A percentile compares a stretch with the other conserved stretches of the same genome.
Conservation (phyloP, 2,113 vertebrate species). For the Heptranchias perlo region DNA sequence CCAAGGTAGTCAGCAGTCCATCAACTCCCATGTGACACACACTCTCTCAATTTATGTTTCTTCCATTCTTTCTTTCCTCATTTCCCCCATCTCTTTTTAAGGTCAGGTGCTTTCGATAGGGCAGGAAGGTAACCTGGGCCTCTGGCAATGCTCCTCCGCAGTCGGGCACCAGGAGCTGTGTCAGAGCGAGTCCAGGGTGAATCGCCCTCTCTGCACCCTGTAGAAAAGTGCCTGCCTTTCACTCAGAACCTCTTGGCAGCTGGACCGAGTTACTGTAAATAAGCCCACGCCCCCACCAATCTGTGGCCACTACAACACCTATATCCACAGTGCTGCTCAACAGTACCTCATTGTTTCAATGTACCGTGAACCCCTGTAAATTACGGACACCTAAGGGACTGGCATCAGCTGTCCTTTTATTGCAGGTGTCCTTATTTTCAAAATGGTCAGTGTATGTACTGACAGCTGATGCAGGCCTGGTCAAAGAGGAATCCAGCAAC, state of each 20-base stretch:
- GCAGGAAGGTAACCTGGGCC: neutral
- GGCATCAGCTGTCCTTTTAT: no score
- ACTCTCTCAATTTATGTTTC: neutral
- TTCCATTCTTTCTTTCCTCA: neutral
- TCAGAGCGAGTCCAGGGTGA: neutral
- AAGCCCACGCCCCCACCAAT: neutral
- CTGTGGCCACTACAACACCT: neutral
- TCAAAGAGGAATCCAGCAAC: no score
- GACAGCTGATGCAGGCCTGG: no score
- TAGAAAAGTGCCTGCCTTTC: neutral
- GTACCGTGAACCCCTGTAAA: no score
- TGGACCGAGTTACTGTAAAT: neutral
- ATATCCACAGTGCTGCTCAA: neutral
- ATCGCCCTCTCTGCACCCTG: neutral
- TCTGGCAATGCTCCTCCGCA: neutral
- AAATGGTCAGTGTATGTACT: no score
- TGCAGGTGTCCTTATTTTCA: no score
- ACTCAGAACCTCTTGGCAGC: neutral
- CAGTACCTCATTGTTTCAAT: no score
- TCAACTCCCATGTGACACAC: neutral
- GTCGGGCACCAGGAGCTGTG: neutral
- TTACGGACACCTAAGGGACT: no score
- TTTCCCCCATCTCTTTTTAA: neutral
- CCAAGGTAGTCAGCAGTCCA: neutral
- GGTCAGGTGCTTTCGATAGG: neutral